Percentiles rank a stretch among this genome's conserved stretches.
phyloP scores from a whole-genome alignment of 2,113 vertebrate genomes.

The Onychostruthus taczanowskii region DNA sequence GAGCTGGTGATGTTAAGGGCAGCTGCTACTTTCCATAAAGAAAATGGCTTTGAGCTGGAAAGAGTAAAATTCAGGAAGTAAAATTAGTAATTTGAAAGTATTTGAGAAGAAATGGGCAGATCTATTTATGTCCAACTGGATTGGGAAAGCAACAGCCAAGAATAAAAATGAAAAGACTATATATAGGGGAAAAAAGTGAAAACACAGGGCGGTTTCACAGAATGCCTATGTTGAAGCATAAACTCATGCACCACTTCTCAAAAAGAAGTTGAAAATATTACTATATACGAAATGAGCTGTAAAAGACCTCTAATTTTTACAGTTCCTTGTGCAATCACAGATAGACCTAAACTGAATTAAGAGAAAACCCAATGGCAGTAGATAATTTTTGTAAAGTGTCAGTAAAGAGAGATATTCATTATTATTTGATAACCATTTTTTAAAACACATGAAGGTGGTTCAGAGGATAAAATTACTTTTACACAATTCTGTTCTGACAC shows the following conservation, averaged over 20 bases:
- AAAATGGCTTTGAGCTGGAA: slow-evolving; percentile 15
- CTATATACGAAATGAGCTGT: background rate
- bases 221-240: background rate
- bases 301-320: background rate
- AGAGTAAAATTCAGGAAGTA: background rate
- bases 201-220: background rate
- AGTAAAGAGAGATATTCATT: background rate
- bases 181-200: background rate
- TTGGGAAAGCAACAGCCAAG: background rate
- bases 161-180: background rate
- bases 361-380: background rate
- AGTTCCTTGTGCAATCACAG: background rate
- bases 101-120: background rate
- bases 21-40: background rate
- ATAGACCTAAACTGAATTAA: background rate
- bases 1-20: background rate
- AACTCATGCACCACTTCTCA: background rate
- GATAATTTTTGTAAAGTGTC: background rate
- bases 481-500: background rate
- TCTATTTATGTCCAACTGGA: background rate
- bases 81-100: background rate
- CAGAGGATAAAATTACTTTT: background rate
- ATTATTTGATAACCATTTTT: background rate
- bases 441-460: background rate
- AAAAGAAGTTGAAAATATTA: background rate